phyloP scores from a whole-genome alignment of 2,888 invertebrate genomes.

The Clepsis dumicolana region DNA sequence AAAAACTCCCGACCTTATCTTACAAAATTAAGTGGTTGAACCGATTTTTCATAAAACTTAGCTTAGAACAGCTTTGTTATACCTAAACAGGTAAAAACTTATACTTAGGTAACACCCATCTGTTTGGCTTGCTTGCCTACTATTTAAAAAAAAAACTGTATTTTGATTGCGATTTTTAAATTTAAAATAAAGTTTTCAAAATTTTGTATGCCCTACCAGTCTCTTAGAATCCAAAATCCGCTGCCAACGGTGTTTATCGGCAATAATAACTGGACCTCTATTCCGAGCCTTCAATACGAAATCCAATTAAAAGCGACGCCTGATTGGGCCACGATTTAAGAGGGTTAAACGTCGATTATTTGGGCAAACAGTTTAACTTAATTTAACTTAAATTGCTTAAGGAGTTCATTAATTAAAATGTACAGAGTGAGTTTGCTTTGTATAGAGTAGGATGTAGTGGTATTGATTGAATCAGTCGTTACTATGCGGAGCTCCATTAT shows the following conservation, averaged over 20 bases:
- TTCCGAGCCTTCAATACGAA: constrained; percentile 39
- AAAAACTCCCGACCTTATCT: no score
- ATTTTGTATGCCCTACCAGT: not conserved
- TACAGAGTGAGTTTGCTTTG: not conserved
- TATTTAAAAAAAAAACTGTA: no score
- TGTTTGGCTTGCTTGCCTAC: no score
- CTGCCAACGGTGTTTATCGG: constrained; percentile 1
- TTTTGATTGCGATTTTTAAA: no score
- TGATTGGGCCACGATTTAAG: constrained; percentile 10
- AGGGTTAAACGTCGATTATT: constrained; percentile 19
- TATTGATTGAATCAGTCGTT: no score
- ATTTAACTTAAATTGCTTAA: constrained; percentile 9
- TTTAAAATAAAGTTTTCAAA: no score
- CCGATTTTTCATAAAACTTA: no score
- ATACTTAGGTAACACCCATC: no score
- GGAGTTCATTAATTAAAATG: not conserved
- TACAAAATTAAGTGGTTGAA: no score
- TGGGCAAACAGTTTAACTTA: constrained; percentile 9
- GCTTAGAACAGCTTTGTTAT: no score
- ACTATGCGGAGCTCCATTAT: no score
- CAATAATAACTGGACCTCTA: not conserved
- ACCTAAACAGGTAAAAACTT: no score
- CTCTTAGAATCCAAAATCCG: not conserved
- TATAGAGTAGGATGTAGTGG: not conserved
- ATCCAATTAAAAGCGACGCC: constrained; percentile 31